Conservation (phyloP, 1,140 invertebrate genomes). For the Aleiodes sp. region DNA sequence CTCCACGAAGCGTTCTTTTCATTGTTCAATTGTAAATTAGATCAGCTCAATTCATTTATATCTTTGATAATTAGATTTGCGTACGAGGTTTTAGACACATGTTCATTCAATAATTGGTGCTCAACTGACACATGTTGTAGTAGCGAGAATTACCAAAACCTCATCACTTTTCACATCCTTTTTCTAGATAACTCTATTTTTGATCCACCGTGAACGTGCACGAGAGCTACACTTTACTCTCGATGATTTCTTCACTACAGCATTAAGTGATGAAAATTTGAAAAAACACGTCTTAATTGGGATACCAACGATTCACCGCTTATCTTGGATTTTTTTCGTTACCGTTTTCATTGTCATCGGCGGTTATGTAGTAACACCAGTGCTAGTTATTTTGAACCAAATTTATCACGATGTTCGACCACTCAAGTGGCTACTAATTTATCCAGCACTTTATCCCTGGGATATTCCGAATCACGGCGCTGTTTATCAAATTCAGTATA, state of each 20-base stretch:
- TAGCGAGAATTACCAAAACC: too few species aligned
- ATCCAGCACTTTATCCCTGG: constrained; percentile 29
- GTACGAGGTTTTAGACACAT: too few species aligned
- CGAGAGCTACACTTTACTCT: background rate
- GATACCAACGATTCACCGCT: background rate
- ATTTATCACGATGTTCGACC: background rate
- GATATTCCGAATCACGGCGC: background rate
- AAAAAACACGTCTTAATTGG: background rate
- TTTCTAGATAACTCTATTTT: constrained; percentile 14
- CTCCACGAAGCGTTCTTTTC: too few species aligned
- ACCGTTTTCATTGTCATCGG: background rate
- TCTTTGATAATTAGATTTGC: too few species aligned
- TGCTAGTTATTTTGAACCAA: background rate
- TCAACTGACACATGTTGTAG: too few species aligned
- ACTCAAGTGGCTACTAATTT: constrained; percentile 16
- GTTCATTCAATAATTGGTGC: too few species aligned
- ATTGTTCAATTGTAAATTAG: too few species aligned
- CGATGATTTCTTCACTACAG: background rate
- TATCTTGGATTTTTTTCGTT: background rate
- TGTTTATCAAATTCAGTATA: constrained; percentile 31
- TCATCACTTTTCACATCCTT: too few species aligned
- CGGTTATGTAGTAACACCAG: background rate
- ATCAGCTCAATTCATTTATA: too few species aligned
- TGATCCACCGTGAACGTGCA: background rate
- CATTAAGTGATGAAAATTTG: background rate